These are phyloP conservation scores for Gadus macrocephalus DNA, from an alignment of 2,113 vertebrate species.

Conservation along the genomic window DNA sequence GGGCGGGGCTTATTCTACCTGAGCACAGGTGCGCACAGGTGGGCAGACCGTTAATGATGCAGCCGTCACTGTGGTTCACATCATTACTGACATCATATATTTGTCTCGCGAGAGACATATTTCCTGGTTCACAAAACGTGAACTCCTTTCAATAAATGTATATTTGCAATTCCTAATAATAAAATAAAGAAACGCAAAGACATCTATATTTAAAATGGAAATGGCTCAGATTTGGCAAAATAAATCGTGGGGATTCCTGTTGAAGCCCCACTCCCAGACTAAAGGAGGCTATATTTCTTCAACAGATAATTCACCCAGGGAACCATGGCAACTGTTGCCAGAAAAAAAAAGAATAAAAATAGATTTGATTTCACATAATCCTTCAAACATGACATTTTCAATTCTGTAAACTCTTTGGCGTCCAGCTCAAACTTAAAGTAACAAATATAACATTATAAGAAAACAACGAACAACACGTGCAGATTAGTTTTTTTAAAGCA, in stretches of 20 bases:
- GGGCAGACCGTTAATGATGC: too few relatives aligned
- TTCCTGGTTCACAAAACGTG: too few relatives aligned
- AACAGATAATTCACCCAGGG: too few relatives aligned
- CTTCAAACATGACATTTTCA: constrained; percentile 29
- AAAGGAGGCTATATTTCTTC: constrained; percentile 34
- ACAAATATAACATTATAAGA: not conserved
- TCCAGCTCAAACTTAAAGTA: constrained; percentile 40
- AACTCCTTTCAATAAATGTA: too few relatives aligned
- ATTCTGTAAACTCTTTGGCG: constrained; percentile 68
- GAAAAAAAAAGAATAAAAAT: not conserved
- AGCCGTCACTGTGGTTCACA: too few relatives aligned
- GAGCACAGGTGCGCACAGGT: too few relatives aligned
- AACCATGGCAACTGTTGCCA: not conserved
- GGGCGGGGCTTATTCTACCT: too few relatives aligned
- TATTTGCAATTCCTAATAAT: too few relatives aligned
- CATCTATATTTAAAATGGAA: too few relatives aligned
- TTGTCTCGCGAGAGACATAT: too few relatives aligned
- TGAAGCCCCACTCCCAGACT: constrained; percentile 24
- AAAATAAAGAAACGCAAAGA: not conserved
- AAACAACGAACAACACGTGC: not conserved
- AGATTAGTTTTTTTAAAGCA: not conserved
- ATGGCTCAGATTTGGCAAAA: constrained; percentile 18
- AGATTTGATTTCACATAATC: constrained; percentile 27
- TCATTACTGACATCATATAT: too few relatives aligned
- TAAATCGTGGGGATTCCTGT: constrained; percentile 7